Evolutionary conservation across 2,888 invertebrate species (phyloP), one percentile per base, ranked within the genome.

Genomic region (Coelopa pilipes): DNA sequence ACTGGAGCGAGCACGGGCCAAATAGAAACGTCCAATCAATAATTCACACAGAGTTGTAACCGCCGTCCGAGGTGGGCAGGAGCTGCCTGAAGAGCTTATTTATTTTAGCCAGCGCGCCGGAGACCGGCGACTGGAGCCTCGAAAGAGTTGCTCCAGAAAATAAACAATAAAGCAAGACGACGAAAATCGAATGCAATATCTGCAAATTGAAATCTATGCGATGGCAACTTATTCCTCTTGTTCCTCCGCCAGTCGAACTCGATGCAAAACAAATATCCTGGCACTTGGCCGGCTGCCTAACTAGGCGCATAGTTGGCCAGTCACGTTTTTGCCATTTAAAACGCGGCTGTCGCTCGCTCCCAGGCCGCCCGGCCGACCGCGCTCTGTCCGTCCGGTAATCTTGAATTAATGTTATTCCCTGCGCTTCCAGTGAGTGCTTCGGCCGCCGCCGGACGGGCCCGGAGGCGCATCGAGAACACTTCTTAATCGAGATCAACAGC

Each of bases 271-370:
- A 63, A 71, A 71, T 53, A 65, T 65, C 55, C 62, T 71, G 55
- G 65, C 71, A 71, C 71, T 63, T 71, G 50, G 63, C 45, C 63
- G 60, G 60, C 62, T 60, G 70, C 49, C 70, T 65, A 63, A 65
- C 65, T 57, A 45, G 24, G 47, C 45, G 53, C 71, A 46, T 55
- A 55, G 65, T 65, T 71, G 69, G 50, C 60, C 68, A 76, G 79
- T 80, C 80, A 80, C 80, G 80, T 76, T 80, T 79, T 76, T 68
- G 70, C 72, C 80, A 79, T 80, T 80, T 78, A 76, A 76, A 78
- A 66, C 50, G 21, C 34, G 71, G 63, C 59, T 46, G 67, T 67
- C 60, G 0, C 13, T 66, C 21, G 47, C 17, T 49, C 59, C 19
- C 7, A 59, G 78, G 57, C 68, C 60, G 10, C 13, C 13, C 49